These are phyloP conservation scores for Eretmochelys imbricata DNA, from an alignment of 2,113 vertebrate species.

Conservation along the genomic window DNA sequence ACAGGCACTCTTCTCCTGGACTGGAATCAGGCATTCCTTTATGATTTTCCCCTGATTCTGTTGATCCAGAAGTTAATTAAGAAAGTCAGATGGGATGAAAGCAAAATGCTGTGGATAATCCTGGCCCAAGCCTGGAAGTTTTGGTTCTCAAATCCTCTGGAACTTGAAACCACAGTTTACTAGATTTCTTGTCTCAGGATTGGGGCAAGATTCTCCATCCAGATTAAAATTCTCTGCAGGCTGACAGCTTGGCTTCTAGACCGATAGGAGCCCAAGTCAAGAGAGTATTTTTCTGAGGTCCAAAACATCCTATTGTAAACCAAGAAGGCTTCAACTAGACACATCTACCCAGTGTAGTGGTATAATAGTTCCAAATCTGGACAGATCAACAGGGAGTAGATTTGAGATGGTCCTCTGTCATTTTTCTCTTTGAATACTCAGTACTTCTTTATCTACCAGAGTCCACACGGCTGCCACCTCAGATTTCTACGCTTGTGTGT, in stretches of 20 bases:
- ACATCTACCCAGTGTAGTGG: not conserved
- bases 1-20: not conserved
- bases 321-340: not conserved
- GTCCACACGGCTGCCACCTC: too few relatives aligned
- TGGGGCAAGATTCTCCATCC: not conserved
- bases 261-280: not conserved
- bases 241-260: not conserved
- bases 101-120: not conserved
- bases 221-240: not conserved
- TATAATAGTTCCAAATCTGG: not conserved
- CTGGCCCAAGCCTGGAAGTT: not conserved
- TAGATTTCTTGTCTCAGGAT: not conserved
- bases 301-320: not conserved
- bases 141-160: not conserved
- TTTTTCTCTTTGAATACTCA: too few relatives aligned
- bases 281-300: not conserved
- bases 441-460: too few relatives aligned
- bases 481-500: too few relatives aligned
- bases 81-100: not conserved
- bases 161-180: not conserved
- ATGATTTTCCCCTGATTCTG: not conserved
- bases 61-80: not conserved
- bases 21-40: not conserved
- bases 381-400: not conserved
- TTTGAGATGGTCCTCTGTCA: not conserved